Evolutionary conservation across 2,888 invertebrate species (phyloP), one percentile per base, ranked within the genome.

Genomic region (Andrena praecox): DNA sequence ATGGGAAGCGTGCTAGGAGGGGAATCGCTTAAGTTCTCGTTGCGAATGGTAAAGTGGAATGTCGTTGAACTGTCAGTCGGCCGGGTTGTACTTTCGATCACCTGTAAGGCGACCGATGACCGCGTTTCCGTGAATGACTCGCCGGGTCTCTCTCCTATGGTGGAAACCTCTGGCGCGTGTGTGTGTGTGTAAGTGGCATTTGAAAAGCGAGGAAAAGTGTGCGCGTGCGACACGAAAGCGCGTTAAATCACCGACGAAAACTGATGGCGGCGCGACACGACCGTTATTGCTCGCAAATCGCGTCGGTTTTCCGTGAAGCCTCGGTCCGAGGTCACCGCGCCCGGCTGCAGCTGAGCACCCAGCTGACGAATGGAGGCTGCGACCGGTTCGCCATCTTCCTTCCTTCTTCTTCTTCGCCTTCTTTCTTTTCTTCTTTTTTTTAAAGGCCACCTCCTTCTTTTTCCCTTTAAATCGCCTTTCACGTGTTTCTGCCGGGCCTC

Each of bases 311-410:
- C 89, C 90, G 86, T 84, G 89, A 90, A 89, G 88, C 87, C 64
- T 59, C 86, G 86, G 88, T 86, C 56, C 88, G 89, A 91, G 89
- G 87, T 87, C 86, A 88, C 84, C 85, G 88, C 86, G 86, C 83
- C 85, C 83, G 85, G 86, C 78, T 89, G 90, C 93, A 93, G 93
- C 92, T 93, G 93, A 91, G 90, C 89, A 90, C 91, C 91, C 93
- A 93, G 93, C 93, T 93, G 93, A 93, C 90, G 92, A 91, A 89
- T 85, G 86, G 84, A 90, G 87, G 83, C 87, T 88, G 87, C 85
- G 89, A 90, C 88, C 89, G 89, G 90, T 89, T 86, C 87, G 85
- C 84, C 89, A 85, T 88, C 77, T 85, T 87, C 77, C 67, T 84
- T 83, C 77, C 71, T 80, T 79, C 29, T 63, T 69, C 35, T 67